Evolutionary conservation across 2,888 invertebrate genomes (phyloP), one percentile per base, ranked within the genome.

Genomic region (Oscheius onirici): DNA sequence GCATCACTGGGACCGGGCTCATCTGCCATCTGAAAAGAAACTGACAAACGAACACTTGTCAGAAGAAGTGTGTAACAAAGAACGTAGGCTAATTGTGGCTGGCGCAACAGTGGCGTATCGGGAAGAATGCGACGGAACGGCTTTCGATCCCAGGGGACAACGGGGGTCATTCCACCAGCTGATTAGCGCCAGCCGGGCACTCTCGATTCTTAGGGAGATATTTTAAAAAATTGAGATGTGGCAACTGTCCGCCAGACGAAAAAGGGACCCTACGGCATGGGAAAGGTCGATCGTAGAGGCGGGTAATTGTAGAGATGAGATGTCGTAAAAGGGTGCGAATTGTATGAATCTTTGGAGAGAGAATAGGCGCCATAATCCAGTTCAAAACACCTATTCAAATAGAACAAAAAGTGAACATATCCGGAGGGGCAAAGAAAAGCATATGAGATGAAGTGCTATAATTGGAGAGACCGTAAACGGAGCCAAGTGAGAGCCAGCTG

Each of bases 81-180:
- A 60, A 60, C 43, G 49, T 15, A 26, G 15, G 49, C 63, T 63
- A 63, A 63, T 63, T 63, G 28, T 34, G 63, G 61, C 46, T 63
- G 63, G 63, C 63, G 63, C 63, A 63, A 63, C 63, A 63, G 63
- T 46, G 49, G 46, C 49, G 63, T n/a, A 49, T 63, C 34, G 63
- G 26, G 63, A 63, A 63, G 63, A 63, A 63, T 63, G 63, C 63
- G 63, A 49, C 63, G 63, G 63, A 63, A 63, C 63, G 49, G 63
- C 63, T 63, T 63, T 63, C 63, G 5, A 34, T 34, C 60, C 63
- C 34, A n/a, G 49, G 63, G 63, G 63, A 49, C 49, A 61, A 17
- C 17, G 58, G 41, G 63, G 63, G 63, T 63, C 63, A 63, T 49
- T 46, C 34, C 63, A 46, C 22, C 63, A 63, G 63, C 63, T 63